Conservation (phyloP, 1,140 invertebrate genomes). For the Bombus picipes region DNA sequence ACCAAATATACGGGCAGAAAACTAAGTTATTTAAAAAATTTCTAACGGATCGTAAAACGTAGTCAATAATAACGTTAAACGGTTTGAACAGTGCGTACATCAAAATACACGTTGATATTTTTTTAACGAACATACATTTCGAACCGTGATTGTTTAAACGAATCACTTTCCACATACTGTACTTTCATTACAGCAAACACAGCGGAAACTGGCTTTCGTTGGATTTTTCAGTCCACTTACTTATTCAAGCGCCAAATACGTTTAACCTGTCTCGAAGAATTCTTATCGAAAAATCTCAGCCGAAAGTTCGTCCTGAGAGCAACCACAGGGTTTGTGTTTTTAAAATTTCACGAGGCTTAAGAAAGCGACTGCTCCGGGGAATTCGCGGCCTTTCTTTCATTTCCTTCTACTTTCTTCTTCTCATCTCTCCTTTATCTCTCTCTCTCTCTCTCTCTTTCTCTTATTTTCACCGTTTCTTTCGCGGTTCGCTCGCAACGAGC, state of each 20-base stretch:
- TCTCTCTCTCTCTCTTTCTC: not conserved
- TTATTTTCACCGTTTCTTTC: not conserved
- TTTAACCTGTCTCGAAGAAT: constrained; percentile 26
- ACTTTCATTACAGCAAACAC: not conserved
- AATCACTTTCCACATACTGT: not conserved
- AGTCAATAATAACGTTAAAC: not conserved
- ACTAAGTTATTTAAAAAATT: not conserved
- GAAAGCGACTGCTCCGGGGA: not conserved
- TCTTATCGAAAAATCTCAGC: constrained; percentile 22
- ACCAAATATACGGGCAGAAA: not conserved
- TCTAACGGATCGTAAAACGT: not conserved
- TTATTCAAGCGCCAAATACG: constrained; percentile 28
- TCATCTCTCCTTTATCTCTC: not conserved
- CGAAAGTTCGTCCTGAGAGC: not conserved
- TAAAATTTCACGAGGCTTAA: constrained; percentile 38
- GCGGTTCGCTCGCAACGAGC: not conserved
- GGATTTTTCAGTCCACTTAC: not conserved
- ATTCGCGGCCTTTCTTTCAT: not conserved
- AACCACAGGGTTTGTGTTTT: constrained; percentile 9
- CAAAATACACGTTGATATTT: not conserved
- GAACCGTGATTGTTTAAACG: not conserved
- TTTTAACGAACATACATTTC: not conserved
- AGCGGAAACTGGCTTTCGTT: not conserved
- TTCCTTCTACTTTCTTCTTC: not conserved
- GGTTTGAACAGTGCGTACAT: not conserved